Percentiles rank a stretch among this genome's conserved stretches.
Evolutionary conservation across 2,113 vertebrate species (phyloP).

Genomic region (Phrynosoma blainvillii): DNA sequence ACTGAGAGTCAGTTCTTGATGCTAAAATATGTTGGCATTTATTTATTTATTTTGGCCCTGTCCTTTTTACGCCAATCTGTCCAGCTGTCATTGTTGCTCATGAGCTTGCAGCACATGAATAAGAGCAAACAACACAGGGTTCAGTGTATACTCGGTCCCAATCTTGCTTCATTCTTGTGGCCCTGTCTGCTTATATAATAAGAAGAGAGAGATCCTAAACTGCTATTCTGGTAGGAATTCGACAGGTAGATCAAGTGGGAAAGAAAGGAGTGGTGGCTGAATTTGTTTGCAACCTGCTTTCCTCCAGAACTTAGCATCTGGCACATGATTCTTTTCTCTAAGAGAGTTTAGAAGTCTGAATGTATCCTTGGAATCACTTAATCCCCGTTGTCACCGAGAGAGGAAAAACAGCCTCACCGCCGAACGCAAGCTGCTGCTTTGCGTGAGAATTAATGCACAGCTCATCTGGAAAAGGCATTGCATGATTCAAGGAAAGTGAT

Average conservation of each 20-base stretch:
- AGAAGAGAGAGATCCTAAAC: neutral
- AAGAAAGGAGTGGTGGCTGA: neutral
- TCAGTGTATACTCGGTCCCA: neutral
- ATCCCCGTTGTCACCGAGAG: conserved; percentile 29
- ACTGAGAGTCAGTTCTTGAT: neutral
- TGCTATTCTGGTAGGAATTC: neutral
- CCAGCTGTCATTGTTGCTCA: neutral
- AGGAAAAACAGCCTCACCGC: conserved; percentile 37
- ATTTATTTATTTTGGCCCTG: too few relatives aligned
- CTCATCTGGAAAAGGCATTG: conserved; percentile 45
- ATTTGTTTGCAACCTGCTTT: neutral
- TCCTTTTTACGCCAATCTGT: too few relatives aligned
- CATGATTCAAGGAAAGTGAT: conserved; percentile 16
- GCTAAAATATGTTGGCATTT: neutral
- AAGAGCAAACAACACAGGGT: too few relatives aligned
- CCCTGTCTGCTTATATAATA: neutral
- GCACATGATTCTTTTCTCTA: neutral
- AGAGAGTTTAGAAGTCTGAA: neutral
- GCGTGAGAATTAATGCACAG: neutral
- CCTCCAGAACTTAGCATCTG: neutral
- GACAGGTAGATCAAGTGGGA: neutral
- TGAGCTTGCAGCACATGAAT: neutral
- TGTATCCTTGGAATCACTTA: conserved; percentile 23
- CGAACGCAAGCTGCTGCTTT: neutral
- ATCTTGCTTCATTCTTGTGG: neutral